phyloP scores from a whole-genome alignment of 2,888 invertebrate species.

The Erebia palarica region DNA sequence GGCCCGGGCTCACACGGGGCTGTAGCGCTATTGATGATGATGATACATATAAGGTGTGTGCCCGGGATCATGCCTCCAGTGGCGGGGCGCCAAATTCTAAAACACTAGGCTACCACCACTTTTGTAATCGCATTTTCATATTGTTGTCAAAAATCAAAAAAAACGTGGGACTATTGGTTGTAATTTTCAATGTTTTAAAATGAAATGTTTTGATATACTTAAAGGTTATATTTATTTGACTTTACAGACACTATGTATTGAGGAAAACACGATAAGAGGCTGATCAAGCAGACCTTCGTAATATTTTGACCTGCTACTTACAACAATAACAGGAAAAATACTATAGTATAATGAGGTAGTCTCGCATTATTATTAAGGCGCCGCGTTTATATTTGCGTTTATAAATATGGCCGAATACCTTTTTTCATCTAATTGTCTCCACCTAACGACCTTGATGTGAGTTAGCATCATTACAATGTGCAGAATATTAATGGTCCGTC shows the following conservation, averaged over 20 bases:
- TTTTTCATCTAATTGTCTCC: slow-evolving; percentile 46
- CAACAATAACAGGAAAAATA: slow-evolving; percentile 42
- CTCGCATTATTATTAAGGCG: slow-evolving; percentile 15
- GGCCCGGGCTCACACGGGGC: too few species aligned
- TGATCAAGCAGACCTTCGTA: slow-evolving; percentile 18
- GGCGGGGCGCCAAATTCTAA: too few species aligned
- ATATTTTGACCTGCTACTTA: slow-evolving; percentile 30
- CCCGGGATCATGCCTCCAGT: too few species aligned
- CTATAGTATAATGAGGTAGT: neutral
- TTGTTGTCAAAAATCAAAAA: too few species aligned
- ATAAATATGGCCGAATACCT: slow-evolving; percentile 29
- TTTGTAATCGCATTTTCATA: too few species aligned
- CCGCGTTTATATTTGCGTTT: slow-evolving; percentile 11
- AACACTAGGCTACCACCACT: too few species aligned
- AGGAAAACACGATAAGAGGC: slow-evolving; percentile 26
- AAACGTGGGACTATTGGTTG: too few species aligned
- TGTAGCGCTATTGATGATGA: too few species aligned
- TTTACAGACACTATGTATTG: slow-evolving; percentile 11
- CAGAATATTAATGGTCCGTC: slow-evolving; percentile 52
- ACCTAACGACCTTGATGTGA: slow-evolving; percentile 53
- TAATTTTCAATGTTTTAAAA: too few species aligned
- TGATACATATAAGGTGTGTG: too few species aligned
- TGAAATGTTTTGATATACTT: too few species aligned
- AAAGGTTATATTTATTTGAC: neutral
- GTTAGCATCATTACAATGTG: slow-evolving; percentile 52